These are phyloP conservation scores for Episyrphus balteatus DNA, from an alignment of 1,140 invertebrate species.

Conservation along the genomic window DNA sequence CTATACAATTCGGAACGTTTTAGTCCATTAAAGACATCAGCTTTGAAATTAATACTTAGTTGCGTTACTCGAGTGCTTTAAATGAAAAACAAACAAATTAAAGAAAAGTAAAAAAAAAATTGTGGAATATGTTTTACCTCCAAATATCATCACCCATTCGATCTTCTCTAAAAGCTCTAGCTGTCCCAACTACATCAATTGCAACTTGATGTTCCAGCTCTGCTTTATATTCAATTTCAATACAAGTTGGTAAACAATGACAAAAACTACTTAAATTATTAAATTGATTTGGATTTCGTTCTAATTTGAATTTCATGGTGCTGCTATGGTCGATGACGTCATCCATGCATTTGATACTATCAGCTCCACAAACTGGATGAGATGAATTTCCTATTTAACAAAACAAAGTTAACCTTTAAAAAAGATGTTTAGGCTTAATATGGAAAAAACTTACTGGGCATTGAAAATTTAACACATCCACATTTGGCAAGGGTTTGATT, in stretches of 20 bases:
- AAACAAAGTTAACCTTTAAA: too few species aligned
- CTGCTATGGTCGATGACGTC: slow-evolving; percentile 10
- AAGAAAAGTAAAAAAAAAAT: too few species aligned
- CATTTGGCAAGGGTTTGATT: slow-evolving; percentile 40
- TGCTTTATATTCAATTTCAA: slow-evolving; percentile 44
- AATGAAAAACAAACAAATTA: background rate
- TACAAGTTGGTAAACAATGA: slow-evolving; percentile 48
- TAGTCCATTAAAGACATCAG: slow-evolving; percentile 40
- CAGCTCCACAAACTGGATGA: slow-evolving; percentile 37
- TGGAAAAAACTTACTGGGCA: slow-evolving; percentile 45
- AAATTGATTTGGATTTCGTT: too few species aligned
- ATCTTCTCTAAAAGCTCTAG: background rate
- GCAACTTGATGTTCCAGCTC: slow-evolving; percentile 41
- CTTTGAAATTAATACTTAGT: slow-evolving; percentile 41
- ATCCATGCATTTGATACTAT: slow-evolving; percentile 31
- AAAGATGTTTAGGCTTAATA: too few species aligned
- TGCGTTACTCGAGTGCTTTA: slow-evolving; percentile 28
- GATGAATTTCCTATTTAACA: too few species aligned
- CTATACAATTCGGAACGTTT: slow-evolving; percentile 44
- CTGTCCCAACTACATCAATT: slow-evolving; percentile 12
- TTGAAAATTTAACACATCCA: slow-evolving; percentile 48
- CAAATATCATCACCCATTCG: too few species aligned
- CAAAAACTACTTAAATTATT: slow-evolving; percentile 22
- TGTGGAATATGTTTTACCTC: too few species aligned
- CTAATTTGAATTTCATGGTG: too few species aligned